phyloP scores from a whole-genome alignment of 2,113 vertebrate species.

The Pithys albifrons region DNA sequence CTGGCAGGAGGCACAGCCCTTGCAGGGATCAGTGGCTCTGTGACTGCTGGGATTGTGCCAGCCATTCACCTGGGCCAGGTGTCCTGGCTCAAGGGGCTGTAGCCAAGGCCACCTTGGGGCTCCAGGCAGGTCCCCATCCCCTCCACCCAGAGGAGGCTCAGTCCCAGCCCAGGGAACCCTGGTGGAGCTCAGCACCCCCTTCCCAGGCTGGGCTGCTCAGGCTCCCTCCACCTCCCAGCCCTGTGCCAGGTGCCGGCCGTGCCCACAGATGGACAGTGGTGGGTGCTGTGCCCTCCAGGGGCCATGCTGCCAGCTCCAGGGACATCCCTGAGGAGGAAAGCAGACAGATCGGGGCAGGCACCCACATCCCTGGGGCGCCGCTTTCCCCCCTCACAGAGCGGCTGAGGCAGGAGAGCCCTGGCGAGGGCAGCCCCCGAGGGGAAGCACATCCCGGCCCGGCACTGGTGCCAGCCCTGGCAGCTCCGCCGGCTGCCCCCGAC shows the following conservation, averaged over 20 bases:
- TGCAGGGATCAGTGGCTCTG: not conserved
- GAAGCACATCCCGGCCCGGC: not conserved
- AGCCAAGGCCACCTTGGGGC: not conserved
- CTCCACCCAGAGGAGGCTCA: accelerated
- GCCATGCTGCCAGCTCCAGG: not conserved
- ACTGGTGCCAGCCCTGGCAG: not conserved
- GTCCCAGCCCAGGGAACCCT: not conserved
- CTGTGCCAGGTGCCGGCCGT: not conserved
- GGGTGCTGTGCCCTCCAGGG: not conserved
- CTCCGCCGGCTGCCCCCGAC: not conserved
- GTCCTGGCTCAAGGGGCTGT: not conserved
- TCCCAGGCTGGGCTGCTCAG: not conserved
- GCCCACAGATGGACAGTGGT: accelerated
- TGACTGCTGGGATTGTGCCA: not conserved
- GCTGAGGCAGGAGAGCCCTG: not conserved
- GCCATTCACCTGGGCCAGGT: not conserved
- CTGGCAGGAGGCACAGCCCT: not conserved
- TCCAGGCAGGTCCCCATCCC: not conserved
- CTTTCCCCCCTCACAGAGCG: not conserved
- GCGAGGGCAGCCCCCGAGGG: accelerated
- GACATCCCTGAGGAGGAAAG: accelerated
- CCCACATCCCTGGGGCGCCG: not conserved
- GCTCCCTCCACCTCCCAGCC: not conserved
- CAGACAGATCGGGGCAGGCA: not conserved
- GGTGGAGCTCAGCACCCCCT: not conserved